Conservation (phyloP, 2,888 invertebrate species). For the Dorcus hopei region DNA sequence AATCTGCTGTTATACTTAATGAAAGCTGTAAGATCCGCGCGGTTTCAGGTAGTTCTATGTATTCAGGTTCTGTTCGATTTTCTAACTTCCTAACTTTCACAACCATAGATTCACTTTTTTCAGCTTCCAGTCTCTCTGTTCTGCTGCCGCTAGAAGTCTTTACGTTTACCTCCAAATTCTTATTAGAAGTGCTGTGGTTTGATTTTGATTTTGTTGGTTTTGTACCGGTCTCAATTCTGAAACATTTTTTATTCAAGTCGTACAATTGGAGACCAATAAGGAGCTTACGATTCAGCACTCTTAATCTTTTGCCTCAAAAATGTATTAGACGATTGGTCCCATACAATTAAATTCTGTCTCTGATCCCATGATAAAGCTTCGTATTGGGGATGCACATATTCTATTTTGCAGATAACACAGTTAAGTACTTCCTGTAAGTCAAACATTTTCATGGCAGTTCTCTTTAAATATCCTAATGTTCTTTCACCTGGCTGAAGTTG, state of each 20-base stretch:
- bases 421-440: slow-evolving; percentile 31
- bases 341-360: slow-evolving; percentile 43
- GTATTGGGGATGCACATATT: slow-evolving; percentile 29
- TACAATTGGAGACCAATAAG: too few relatives aligned
- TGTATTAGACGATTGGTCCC: slow-evolving; percentile 26
- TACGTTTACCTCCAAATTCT: too few relatives aligned
- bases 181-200: too few relatives aligned
- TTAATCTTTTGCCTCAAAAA: too few relatives aligned
- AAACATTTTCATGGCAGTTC: background rate
- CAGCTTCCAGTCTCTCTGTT: background rate
- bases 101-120: slow-evolving; percentile 5
- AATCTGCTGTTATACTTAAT: slow-evolving; percentile 54
- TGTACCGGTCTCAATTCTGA: too few relatives aligned
- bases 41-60: slow-evolving; percentile 34
- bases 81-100: slow-evolving; percentile 30
- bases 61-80: slow-evolving; percentile 40
- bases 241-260: too few relatives aligned
- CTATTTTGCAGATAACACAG: slow-evolving; percentile 34
- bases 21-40: slow-evolving; percentile 48
- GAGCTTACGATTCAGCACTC: too few relatives aligned
- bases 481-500: slow-evolving; percentile 36
- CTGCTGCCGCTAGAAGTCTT: too few relatives aligned
- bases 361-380: slow-evolving; percentile 47
- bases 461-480: background rate
- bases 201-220: too few relatives aligned